Evolutionary conservation across 2,797 vertebrate species (phyloP).

Genomic region (Sebastes oblongus): DNA sequence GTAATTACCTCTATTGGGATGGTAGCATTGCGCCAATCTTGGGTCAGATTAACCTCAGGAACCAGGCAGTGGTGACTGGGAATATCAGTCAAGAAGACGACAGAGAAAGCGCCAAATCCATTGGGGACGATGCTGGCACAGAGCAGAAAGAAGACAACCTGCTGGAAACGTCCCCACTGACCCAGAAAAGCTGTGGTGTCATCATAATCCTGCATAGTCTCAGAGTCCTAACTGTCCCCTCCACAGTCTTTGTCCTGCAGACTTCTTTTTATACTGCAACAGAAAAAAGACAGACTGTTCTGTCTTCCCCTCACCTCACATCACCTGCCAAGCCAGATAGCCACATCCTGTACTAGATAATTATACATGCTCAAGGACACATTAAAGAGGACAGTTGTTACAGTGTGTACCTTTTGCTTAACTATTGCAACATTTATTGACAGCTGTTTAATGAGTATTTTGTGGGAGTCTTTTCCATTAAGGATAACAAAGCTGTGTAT

Average conservation of each 20-base stretch:
- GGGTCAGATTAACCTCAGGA: conserved; percentile 80
- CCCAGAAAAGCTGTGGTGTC: conserved; percentile 76
- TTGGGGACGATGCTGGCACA: conserved; percentile 84
- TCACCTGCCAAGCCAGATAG: rapidly evolving
- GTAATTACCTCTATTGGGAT: conserved; percentile 66
- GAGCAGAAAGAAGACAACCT: conserved; percentile 80
- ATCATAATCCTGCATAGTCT: conserved; percentile 75
- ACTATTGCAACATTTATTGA: no score
- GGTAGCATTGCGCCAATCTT: conserved; percentile 78
- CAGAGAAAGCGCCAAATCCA: conserved; percentile 76
- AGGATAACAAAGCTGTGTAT: no score
- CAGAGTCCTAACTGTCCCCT: neutral
- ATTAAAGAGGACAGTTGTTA: no score
- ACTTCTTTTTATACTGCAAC: no score
- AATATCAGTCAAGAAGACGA: conserved; percentile 78
- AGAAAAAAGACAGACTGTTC: no score
- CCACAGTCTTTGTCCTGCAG: no score
- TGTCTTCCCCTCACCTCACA: no score
- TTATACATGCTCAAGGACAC: no score
- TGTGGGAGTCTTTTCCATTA: no score
- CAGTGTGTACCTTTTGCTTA: no score
- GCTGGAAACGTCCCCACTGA: conserved; percentile 82
- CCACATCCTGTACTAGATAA: no score
- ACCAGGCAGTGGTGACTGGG: conserved; percentile 83
- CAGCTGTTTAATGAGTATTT: no score